Evolutionary conservation across 2,113 vertebrate species (phyloP).

Genomic region (Xerus inauris): DNA sequence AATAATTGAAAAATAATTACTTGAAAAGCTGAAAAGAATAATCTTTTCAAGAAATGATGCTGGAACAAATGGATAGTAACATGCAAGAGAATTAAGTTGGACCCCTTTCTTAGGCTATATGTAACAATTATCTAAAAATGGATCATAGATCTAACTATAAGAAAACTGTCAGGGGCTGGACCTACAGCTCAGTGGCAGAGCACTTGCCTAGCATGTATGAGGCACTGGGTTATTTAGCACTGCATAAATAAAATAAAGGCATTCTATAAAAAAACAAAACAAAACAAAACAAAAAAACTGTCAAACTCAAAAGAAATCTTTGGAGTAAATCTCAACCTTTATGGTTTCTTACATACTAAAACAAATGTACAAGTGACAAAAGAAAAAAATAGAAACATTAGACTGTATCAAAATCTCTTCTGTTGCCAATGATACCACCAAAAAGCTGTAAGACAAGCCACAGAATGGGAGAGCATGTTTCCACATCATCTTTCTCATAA

Average conservation of each 20-base stretch:
- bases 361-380: background rate
- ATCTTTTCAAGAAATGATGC: background rate
- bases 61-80: background rate
- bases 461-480: background rate
- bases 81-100: background rate
- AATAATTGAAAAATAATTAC: too few relatives aligned
- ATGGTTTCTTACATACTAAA: background rate
- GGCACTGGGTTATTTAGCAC: too few relatives aligned
- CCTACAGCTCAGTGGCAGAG: too few relatives aligned
- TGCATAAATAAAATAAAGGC: too few relatives aligned
- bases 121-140: background rate
- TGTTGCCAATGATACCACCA: background rate
- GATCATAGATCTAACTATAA: background rate
- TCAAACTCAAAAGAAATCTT: background rate
- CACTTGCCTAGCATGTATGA: too few relatives aligned
- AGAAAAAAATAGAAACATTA: background rate
- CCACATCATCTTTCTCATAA: background rate
- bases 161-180: background rate
- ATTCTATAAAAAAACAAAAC: background rate
- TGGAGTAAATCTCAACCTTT: background rate
- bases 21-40: too few relatives aligned
- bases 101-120: background rate
- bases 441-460: background rate
- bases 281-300: slow-evolving; percentile 5
- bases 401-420: background rate